Base-by-base conservation (phyloP, 2,113 vertebrate species). In the Dermatemys mawii region DNA sequence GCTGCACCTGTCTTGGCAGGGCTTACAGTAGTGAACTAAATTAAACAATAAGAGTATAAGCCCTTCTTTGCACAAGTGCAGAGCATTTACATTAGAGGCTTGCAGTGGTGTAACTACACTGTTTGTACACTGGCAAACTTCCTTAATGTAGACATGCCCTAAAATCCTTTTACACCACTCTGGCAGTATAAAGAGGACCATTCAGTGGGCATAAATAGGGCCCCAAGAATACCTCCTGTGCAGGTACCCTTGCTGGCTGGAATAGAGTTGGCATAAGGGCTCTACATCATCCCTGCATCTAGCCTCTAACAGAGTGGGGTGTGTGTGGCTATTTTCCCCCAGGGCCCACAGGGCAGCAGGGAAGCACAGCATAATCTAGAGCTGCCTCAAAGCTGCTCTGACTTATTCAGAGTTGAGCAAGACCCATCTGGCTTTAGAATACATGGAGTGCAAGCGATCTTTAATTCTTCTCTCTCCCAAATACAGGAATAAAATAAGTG, bases 301-400 rank as follows among this genome's bases (percentile, higher is more conserved):
- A 55, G 80, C 53, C 13, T 63, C 1, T 0, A 73, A 60, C 3
- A 6, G 14, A 0, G 0, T 5, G 26, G 27, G 35, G 35, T 19
- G 21, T 32, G 55, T 57, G 55, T 8, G 46, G 24, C 13, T 78
- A 9, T 1, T 0, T 63, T 17, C 22, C 3, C 19, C 38, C 60
- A 8, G 22, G 16, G 16, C 16, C 12, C 17, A 4, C 1, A 11
- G 76, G 54, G 22, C 41, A 2, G 24, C 17, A 0, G 0, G 21
- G 55, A 79, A 32, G 8, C 86, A 54, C n/a, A 13, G 5, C 10
- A 35, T 9, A 70, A 78, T 41, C 46, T 35, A 2, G 70, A 94
- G 51, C 50, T 89, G 48, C 22, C 70, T 82, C 3, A 38, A 14
- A 17, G 7, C 0, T 41, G 22, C 5, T 14, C 22, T 8, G 11